Evolutionary conservation across 2,797 vertebrate genomes (phyloP), one percentile per base, ranked within the genome.

Genomic region (Girardinus metallicus): DNA sequence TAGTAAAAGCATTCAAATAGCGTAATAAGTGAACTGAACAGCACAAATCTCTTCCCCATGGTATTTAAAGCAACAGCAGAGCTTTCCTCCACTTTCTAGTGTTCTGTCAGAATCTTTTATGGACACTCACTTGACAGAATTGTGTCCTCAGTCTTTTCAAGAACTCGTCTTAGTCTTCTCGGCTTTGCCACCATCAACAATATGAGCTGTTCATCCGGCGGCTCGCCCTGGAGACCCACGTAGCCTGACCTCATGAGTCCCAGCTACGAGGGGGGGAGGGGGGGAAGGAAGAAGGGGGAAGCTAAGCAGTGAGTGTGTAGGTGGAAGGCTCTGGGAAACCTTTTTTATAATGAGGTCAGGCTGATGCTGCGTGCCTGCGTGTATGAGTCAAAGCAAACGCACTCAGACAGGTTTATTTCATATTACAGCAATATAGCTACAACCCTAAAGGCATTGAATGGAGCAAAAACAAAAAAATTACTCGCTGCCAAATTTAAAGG

Each of bases 311-410:
- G 77, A 29, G 83, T 82, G 74, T 81, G 57, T 60, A 34, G 84
- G 88, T 89, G 26, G 13, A 78, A 85, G 46, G 43, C 75, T 84
- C 44, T 4, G 44, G n/a, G 75, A 89, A 90, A 86, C 83, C 83
- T 85, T 85, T 51, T 83, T 86, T 71, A 87, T 91, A 90, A 91
- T 91, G 86, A 92, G 86, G 86, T 88, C 87, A 84, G 71, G 73
- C 79, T 85, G 76, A 80, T 72, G 81, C 77, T 6, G 53, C 55
- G 60, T 74, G 66, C 39, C 77, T 71, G 55, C 49, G 47, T 41
- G 39, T 66, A 1, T 86, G 85, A 87, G 82, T 91, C 85, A 87
- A 86, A 79, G 21, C 74, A 81, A 87, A 84, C 1, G 77, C 85
- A 88, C 49, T 43, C 44, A 88, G 89, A 85, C 55, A 75, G 80